Evolutionary conservation across 2,888 invertebrate genomes (phyloP), one percentile per base, ranked within the genome.

Genomic region (Nymphalis polychloros): DNA sequence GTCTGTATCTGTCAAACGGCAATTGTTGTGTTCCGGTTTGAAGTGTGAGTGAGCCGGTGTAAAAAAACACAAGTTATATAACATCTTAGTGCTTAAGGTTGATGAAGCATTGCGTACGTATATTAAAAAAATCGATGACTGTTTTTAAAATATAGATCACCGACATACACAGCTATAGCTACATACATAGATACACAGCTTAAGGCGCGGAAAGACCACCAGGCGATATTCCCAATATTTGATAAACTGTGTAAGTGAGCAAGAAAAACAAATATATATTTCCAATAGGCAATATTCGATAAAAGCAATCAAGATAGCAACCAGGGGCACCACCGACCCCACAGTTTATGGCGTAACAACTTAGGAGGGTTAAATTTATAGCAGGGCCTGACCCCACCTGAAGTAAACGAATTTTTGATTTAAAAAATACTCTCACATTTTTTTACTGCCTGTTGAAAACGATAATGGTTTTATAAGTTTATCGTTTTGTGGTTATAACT

Each of bases 261-360:
- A 35, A 57, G 41, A 41, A 35, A 57, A 19, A 57, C 41, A 57
- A 57, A 78, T 78, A 79, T 76, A 77, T 71, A 77, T 75, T 75
- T 72, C 77, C 78, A 76, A 79, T 79, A 78, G 76, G 78, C 83
- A 81, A 83, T 82, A 86, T 85, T 85, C 83, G 86, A 85, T 87
- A 86, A 84, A 88, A 86, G 84, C 86, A 88, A 88, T 89, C 87
- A 78, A 82, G 86, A 83, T 85, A 82, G 79, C 84, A 76, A 80
- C 75, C 74, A 79, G 80, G 59, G 79, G 77, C 75, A 78, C 79
- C 76, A 69, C 75, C 78, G 79, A 78, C 78, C 80, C 69, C 76
- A 73, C 80, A 82, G 76, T 89, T 88, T 88, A 88, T 85, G 84
- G 81, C 75, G 78, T 80, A 76, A 84, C 84, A 85, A 86, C 78